Evolutionary conservation across 2,113 vertebrate species (phyloP).

Genomic region (Zosterops pallidus): DNA sequence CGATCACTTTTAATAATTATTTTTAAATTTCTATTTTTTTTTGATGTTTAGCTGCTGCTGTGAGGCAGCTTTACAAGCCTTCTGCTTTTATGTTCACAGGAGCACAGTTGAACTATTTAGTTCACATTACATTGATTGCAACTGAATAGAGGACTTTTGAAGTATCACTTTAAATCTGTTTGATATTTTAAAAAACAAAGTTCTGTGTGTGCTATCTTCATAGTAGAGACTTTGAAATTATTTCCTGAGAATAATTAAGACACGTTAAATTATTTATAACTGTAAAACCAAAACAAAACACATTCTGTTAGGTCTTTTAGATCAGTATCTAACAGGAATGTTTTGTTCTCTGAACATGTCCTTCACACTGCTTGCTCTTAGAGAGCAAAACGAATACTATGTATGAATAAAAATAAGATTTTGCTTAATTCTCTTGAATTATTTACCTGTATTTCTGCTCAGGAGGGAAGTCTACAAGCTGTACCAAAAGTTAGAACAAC

Average conservation of each 20-base stretch:
- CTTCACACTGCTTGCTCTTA: not conserved
- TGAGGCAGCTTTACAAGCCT: not conserved
- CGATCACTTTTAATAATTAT: not conserved
- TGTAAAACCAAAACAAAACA: not conserved
- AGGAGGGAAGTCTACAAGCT: not conserved
- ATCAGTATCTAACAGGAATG: not conserved
- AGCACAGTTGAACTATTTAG: not conserved
- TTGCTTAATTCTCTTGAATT: not conserved
- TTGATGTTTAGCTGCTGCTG: not conserved
- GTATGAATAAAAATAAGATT: not conserved
- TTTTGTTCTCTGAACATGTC: not conserved
- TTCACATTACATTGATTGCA: not conserved
- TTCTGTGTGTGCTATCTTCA: not conserved
- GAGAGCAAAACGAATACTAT: not conserved
- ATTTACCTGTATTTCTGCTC: not conserved
- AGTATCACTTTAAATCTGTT: constrained; percentile 23
- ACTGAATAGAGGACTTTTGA: not conserved
- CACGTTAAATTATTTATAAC: not conserved
- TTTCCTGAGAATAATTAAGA: constrained; percentile 31
- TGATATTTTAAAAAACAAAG: not conserved
- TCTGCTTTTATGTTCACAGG: not conserved
- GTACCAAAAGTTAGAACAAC: not conserved
- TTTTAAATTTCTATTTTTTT: not conserved
- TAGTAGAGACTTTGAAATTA: not conserved
- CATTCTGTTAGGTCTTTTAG: not conserved